Conservation (phyloP, 2,888 invertebrate genomes). For the Melanostoma scalare region DNA sequence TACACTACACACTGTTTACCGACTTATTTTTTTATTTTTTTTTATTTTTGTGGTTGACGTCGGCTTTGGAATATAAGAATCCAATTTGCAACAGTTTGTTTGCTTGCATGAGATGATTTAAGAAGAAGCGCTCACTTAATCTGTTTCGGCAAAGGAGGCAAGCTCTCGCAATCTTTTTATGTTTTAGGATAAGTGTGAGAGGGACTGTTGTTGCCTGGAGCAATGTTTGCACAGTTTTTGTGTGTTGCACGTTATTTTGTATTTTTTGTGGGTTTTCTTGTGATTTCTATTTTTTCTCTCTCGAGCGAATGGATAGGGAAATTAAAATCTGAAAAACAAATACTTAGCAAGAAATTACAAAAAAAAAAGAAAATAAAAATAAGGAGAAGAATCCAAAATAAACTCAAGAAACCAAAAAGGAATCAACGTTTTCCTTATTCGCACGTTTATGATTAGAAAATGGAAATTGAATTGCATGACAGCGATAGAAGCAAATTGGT, state of each 20-base stretch:
- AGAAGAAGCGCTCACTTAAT: conserved; percentile 60
- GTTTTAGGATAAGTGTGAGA: conserved; percentile 8
- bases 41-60: conserved; percentile 11
- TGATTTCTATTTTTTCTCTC: conserved; percentile 30
- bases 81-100: conserved; percentile 73
- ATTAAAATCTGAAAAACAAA: conserved; percentile 68
- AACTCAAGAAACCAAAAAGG: conserved; percentile 13
- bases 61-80: conserved; percentile 52
- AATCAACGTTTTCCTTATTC: conserved; percentile 51
- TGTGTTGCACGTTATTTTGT: conserved; percentile 37
- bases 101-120: conserved; percentile 64
- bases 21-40: conserved; percentile 14
- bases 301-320: conserved; percentile 57
- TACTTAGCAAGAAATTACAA: conserved; percentile 18
- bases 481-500: conserved; percentile 37
- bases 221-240: conserved; percentile 62
- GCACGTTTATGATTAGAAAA: conserved; percentile 53
- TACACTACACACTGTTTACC: conserved; percentile 19
- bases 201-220: conserved; percentile 41
- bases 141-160: conserved; percentile 40
- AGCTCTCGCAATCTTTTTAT: not conserved
- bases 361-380: conserved; percentile 5
- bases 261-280: conserved; percentile 21
- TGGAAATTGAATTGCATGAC: conserved; percentile 63
- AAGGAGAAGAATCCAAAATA: too few species aligned